A percentile compares a stretch with the other conserved stretches of the same genome.
phyloP scores from a whole-genome alignment of 2,888 invertebrate species.

The Yponomeuta cagnagella region DNA sequence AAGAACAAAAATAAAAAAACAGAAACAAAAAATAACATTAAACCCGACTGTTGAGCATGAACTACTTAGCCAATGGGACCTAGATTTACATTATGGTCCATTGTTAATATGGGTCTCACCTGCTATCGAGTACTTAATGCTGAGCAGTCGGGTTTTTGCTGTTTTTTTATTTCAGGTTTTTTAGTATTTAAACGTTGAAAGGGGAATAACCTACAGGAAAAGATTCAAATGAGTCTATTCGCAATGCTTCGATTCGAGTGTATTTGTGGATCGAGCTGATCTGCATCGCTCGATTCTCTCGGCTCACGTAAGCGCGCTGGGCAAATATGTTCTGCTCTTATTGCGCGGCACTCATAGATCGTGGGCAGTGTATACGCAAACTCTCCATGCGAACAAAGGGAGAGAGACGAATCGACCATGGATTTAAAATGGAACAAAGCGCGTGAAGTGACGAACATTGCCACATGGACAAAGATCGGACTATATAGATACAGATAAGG shows the following conservation, averaged over 20 bases:
- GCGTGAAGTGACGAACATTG: background rate
- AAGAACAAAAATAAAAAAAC: too few relatives aligned
- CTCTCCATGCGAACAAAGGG: constrained; percentile 55
- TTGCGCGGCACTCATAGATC: constrained; percentile 58
- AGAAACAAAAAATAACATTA: too few relatives aligned
- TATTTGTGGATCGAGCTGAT: constrained; percentile 15
- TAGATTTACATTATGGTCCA: too few relatives aligned
- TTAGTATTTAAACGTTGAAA: background rate
- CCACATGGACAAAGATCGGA: background rate
- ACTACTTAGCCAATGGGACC: too few relatives aligned
- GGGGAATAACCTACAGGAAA: background rate
- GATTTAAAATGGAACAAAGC: background rate
- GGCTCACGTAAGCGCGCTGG: constrained; percentile 55
- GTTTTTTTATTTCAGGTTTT: background rate
- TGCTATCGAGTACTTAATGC: too few relatives aligned
- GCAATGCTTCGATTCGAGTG: constrained; percentile 5
- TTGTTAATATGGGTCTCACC: too few relatives aligned
- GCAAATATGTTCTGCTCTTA: constrained; percentile 71
- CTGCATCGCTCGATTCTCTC: constrained; percentile 12
- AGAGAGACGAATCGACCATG: constrained; percentile 2
- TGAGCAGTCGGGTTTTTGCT: background rate
- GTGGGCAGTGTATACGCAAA: constrained; percentile 55
- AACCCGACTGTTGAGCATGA: too few relatives aligned
- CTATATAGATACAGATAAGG: background rate
- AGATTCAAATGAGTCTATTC: background rate